Conservation (phyloP, 2,888 invertebrate species). For the Caenorhabditis afra region DNA sequence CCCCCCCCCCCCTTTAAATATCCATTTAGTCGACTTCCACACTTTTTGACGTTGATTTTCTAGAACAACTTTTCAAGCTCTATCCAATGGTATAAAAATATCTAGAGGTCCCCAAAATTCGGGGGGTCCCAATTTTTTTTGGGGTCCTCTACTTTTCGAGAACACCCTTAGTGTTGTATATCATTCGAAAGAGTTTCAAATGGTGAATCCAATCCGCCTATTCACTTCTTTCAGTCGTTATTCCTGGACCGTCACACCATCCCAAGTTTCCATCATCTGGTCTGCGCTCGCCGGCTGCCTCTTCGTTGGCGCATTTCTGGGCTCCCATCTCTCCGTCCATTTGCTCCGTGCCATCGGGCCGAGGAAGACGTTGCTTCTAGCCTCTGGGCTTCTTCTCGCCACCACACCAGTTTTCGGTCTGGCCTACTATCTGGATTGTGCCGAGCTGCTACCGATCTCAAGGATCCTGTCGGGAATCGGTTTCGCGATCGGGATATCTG, state of each 20-base stretch:
- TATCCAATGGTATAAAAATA: no score
- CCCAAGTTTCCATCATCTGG: constrained; percentile 66
- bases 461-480: constrained; percentile 72
- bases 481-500: constrained; percentile 73
- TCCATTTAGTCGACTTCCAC: no score
- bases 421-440: constrained; percentile 38
- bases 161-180: no score
- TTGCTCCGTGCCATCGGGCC: constrained; percentile 53
- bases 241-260: constrained; percentile 8
- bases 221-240: constrained; percentile 49
- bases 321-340: constrained; percentile 23
- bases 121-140: no score
- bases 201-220: not conserved
- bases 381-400: constrained; percentile 59
- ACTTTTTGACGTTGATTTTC: no score
- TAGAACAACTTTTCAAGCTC: no score
- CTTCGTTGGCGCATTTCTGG: constrained; percentile 74
- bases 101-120: no score
- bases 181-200: not conserved
- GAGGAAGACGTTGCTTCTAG: constrained; percentile 51
- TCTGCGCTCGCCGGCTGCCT: constrained; percentile 72
- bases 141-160: no score
- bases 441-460: constrained; percentile 69
- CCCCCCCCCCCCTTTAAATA: no score
- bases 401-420: constrained; percentile 59